Evolutionary conservation across 2,888 invertebrate species (phyloP), one percentile per base, ranked within the genome.

Genomic region (Heliconius erato): DNA sequence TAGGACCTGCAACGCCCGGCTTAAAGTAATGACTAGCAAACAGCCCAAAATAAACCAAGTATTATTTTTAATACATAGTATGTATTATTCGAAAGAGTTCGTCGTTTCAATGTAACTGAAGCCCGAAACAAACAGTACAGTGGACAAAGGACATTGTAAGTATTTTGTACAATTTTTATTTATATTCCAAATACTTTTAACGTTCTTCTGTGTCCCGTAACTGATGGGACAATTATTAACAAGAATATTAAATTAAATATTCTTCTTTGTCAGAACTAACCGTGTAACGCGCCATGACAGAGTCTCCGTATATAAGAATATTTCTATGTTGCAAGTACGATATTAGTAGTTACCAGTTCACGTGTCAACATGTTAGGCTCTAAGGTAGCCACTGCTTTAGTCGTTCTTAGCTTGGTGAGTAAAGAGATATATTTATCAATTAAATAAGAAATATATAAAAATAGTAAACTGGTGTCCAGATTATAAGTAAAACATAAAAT

Each of bases 201-300:
- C 71, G 69, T 80, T 74, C 63, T 79, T 82, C 59, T 44, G 11
- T 69, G 68, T 77, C 54, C 80, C 80, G 74, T 72, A 84, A 78
- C 67, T 65, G 35, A 78, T 69, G 77, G 63, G 67, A 69, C 74
- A 82, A 83, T 81, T 79, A 81, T 77, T 77, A 59, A 19, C 32
- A 65, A 68, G 72, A 74, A 84, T 63, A 80, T 68, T 49, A 79
- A 54, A 79, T 79, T 79, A 74, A 81, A 79, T 44, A 82, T 68
- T 82, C 32, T 81, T 76, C 76, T 49, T 44, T 79, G 77, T 82
- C 69, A 54, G 65, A 81, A 76, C 71, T 28, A 78, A 81, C 76
- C 85, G 85, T 86, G 81, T 84, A 87, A 87, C 81, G n/a, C 19
- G 76, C 79, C 86, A 84, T 87, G 81, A 63, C 83, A 65, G 54